Percentiles rank a stretch among this genome's conserved stretches.
phyloP scores from a whole-genome alignment of 2,113 vertebrate species.

The Atherinomorus stipes region DNA sequence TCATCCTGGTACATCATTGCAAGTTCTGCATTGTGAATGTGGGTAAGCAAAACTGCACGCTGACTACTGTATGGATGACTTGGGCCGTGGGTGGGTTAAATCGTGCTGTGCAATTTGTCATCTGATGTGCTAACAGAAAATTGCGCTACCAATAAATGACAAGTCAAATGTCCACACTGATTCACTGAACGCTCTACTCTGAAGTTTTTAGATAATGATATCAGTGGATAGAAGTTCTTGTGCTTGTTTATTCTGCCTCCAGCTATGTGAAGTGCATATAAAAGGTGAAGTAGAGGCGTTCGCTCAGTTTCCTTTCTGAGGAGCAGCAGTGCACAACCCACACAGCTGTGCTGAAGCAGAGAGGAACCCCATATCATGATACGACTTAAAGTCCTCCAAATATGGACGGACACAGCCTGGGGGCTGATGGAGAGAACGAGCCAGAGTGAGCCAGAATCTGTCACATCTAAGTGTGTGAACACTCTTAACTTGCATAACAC shows the following conservation, averaged over 20 bases:
- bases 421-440: slow-evolving; percentile 4
- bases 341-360: slow-evolving; percentile 53
- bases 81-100: slow-evolving; percentile 49
- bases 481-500: slow-evolving; percentile 15
- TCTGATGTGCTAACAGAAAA: slow-evolving; percentile 42
- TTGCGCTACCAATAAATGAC: slow-evolving; percentile 10
- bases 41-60: background rate
- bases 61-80: slow-evolving; percentile 25
- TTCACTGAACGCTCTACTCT: slow-evolving; percentile 43
- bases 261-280: slow-evolving; percentile 53
- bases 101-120: slow-evolving; percentile 43
- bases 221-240: slow-evolving; percentile 45
- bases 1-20: slow-evolving; percentile 13
- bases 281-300: slow-evolving; percentile 65
- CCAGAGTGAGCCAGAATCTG: background rate
- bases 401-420: slow-evolving; percentile 38
- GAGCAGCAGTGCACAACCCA: slow-evolving; percentile 55
- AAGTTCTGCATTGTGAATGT: slow-evolving; percentile 31
- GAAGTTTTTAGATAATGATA: slow-evolving; percentile 48
- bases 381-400: slow-evolving; percentile 14
- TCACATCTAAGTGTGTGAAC: background rate
- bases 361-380: slow-evolving; percentile 48
- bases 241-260: slow-evolving; percentile 55
- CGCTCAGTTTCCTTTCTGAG: slow-evolving; percentile 37
- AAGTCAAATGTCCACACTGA: slow-evolving; percentile 56